phyloP scores from a whole-genome alignment of 2,113 vertebrate genomes.

The Etheostoma spectabile region DNA sequence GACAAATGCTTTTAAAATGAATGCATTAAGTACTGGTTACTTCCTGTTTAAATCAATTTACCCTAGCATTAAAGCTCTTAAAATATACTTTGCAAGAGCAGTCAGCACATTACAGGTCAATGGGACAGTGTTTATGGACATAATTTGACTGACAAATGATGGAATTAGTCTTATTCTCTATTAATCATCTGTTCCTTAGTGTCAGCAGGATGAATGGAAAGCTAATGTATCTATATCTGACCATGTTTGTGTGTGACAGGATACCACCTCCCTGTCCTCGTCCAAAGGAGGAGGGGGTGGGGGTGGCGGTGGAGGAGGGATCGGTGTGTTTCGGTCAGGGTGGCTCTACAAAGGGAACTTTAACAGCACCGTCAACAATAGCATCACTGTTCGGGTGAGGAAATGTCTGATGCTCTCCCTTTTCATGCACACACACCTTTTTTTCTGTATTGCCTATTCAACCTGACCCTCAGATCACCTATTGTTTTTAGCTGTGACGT shows the following conservation, averaged over 20 bases:
- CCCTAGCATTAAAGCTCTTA: slow-evolving; percentile 41
- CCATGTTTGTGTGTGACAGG: slow-evolving; percentile 80
- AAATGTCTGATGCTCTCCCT: slow-evolving; percentile 11
- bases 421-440: neutral
- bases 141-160: slow-evolving; percentile 37
- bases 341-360: slow-evolving; percentile 99
- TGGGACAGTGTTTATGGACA: slow-evolving; percentile 35
- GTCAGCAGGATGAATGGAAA: neutral
- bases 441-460: neutral
- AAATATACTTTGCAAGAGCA: slow-evolving; percentile 48
- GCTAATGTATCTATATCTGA: slow-evolving; percentile 19
- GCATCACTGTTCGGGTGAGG: slow-evolving; percentile 96
- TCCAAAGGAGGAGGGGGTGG: slow-evolving; percentile 94
- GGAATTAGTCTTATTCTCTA: slow-evolving; percentile 28
- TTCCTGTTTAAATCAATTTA: slow-evolving; percentile 64
- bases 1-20: slow-evolving; percentile 51
- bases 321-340: slow-evolving; percentile 95
- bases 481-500: neutral
- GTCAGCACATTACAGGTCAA: slow-evolving; percentile 42
- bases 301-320: slow-evolving; percentile 85
- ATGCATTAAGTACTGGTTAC: slow-evolving; percentile 45
- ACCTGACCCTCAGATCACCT: neutral
- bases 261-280: slow-evolving; percentile 96
- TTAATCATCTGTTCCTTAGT: slow-evolving; percentile 38
- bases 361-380: slow-evolving; percentile 98